Evolutionary conservation across 2,113 vertebrate species (phyloP).

Genomic region (Mixornis gularis): DNA sequence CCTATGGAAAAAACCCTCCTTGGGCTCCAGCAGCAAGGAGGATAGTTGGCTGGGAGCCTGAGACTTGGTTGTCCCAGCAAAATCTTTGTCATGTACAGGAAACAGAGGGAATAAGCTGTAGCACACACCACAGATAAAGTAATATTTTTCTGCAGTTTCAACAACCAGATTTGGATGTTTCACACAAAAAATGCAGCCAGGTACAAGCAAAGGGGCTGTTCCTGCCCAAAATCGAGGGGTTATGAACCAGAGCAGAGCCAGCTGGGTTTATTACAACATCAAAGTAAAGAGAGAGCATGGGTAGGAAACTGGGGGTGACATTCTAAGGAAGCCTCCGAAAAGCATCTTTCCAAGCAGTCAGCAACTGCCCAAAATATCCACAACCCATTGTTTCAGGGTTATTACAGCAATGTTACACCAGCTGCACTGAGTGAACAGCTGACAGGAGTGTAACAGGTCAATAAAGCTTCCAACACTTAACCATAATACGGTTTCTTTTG

Average conservation of each 20-base stretch:
- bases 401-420: not conserved
- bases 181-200: not conserved
- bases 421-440: not conserved
- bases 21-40: not conserved
- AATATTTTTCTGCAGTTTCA: not conserved
- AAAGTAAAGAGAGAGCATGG: accelerated
- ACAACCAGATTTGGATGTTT: not conserved
- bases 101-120: accelerated
- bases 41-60: not conserved
- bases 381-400: not conserved
- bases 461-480: not conserved
- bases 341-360: not conserved
- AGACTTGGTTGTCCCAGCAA: not conserved
- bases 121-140: not conserved
- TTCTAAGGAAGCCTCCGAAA: not conserved
- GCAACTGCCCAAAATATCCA: not conserved
- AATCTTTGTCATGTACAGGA: not conserved
- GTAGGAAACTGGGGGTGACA: not conserved
- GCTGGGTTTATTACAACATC: not conserved
- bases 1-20: not conserved
- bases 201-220: not conserved
- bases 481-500: not conserved
- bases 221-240: accelerated
- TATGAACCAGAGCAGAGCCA: not conserved
- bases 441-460: not conserved